Evolutionary conservation across 2,113 vertebrate genomes (phyloP).

Genomic region (Oncorhynchus tshawytscha): DNA sequence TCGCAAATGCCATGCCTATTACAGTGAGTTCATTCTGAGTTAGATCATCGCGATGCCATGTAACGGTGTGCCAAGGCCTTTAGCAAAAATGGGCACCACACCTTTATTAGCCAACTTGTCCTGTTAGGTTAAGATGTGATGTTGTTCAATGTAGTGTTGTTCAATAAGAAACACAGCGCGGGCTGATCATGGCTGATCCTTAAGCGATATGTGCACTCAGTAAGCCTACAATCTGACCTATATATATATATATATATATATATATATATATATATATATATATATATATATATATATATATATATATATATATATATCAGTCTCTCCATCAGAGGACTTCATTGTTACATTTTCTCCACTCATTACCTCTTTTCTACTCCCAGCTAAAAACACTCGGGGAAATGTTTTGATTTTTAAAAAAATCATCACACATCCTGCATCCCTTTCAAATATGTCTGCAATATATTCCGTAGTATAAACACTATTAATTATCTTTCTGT

Average conservation of each 20-base stretch:
- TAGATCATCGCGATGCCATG: neutral
- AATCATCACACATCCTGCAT: conserved; percentile 62
- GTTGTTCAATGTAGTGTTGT: too few species aligned
- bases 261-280: too few species aligned
- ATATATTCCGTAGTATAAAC: conserved; percentile 67
- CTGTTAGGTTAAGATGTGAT: too few species aligned
- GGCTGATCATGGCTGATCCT: neutral
- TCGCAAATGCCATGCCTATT: conserved; percentile 15
- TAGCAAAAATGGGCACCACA: too few species aligned
- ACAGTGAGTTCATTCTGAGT: conserved; percentile 16
- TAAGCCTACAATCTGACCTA: neutral
- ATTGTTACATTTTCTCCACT: neutral
- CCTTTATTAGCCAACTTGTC: too few species aligned
- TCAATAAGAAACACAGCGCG: neutral
- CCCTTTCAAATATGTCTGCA: conserved; percentile 47
- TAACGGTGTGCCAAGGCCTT: neutral
- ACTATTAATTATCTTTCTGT: conserved; percentile 59
- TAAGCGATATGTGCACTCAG: neutral
- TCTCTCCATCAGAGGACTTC: neutral
- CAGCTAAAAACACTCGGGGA: conserved; percentile 21
- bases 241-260: too few species aligned
- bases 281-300: too few species aligned
- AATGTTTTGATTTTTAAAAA: conserved; percentile 33
- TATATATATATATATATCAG: neutral
- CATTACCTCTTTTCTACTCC: conserved; percentile 29